Evolutionary conservation across 2,888 invertebrate species (phyloP), one percentile per base, ranked within the genome.

Genomic region (Lagria hirta): DNA sequence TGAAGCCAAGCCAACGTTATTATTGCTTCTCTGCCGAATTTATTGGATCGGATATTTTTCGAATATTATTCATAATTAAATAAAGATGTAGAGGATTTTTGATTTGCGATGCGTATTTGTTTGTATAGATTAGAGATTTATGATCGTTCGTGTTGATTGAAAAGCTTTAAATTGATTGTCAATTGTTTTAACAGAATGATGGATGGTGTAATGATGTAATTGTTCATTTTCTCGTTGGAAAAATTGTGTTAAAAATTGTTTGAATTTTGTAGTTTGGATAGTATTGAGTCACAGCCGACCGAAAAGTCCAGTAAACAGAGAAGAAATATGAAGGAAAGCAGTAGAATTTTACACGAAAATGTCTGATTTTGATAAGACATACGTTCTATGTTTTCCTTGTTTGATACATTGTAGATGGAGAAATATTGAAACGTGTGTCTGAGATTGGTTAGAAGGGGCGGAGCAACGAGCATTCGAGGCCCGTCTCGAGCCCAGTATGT

Each of bases 291-390:
- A 61, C 60, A 57, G 60, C 60, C 65, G 64, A 66, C 65, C 66
- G 62, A 68, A 65, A 64, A 66, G 65, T 65, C 67, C 66, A 60
- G 57, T 57, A 53, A 59, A 70, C 56, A 58, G 61, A 62, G 70
- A 68, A 45, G 49, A 60, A 66, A 63, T 53, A 66, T 69, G 66
- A 69, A 70, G 68, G 69, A 69, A 62, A 54, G 67, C 65, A 56
- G 63, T 61, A 68, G 52, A 55, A 61, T 60, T 65, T 58, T 65
- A 67, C 68, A 69, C 66, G 68, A 69, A 69, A 66, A 49, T 58
- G 62, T 65, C 51, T 58, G 67, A 51, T 33, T 48, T 41, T n/a
- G 13, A 41, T 30, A 37, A 30, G 50, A 46, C 52, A 23, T 53
- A 60, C 61, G 55, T 48, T 34, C 20, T 29, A 23, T 29, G 57